Conservation (phyloP, 2,113 vertebrate genomes). For the Galemys pyrenaicus region DNA sequence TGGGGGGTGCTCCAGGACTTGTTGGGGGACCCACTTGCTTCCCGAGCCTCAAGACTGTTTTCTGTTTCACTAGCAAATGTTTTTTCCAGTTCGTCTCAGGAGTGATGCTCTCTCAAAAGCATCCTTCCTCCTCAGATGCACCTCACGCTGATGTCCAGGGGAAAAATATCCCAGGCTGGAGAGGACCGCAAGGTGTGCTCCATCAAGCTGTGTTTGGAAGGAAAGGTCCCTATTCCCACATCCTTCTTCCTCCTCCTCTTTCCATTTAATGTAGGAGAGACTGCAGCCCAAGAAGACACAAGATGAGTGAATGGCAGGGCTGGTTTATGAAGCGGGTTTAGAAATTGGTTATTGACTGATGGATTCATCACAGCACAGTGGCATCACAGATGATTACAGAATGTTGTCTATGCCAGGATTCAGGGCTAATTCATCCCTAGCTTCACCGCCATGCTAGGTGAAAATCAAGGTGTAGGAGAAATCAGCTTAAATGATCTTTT, state of each 20-base stretch:
- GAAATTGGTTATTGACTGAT: neutral
- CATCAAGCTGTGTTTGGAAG: no score
- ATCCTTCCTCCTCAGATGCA: neutral
- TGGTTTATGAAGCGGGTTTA: neutral
- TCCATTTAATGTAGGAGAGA: neutral
- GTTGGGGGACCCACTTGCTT: rapidly evolving
- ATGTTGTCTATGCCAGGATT: rapidly evolving
- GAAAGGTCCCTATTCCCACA: neutral
- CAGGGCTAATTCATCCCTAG: no score
- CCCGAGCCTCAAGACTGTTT: neutral
- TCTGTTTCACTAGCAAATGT: neutral
- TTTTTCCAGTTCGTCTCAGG: neutral
- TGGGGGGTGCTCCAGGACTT: no score
- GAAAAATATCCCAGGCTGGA: no score
- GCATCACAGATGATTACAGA: neutral
- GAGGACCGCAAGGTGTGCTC: no score
- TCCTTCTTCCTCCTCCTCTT: neutral
- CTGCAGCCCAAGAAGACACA: neutral
- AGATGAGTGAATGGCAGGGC: neutral
- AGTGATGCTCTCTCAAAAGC: neutral
- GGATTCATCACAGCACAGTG: neutral
- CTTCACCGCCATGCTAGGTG: neutral
- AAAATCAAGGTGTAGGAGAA: neutral
- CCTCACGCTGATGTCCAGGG: no score
- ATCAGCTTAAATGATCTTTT: neutral